Conservation (phyloP, 2,797 vertebrate species). For the Ambastaia sidthimunki region DNA sequence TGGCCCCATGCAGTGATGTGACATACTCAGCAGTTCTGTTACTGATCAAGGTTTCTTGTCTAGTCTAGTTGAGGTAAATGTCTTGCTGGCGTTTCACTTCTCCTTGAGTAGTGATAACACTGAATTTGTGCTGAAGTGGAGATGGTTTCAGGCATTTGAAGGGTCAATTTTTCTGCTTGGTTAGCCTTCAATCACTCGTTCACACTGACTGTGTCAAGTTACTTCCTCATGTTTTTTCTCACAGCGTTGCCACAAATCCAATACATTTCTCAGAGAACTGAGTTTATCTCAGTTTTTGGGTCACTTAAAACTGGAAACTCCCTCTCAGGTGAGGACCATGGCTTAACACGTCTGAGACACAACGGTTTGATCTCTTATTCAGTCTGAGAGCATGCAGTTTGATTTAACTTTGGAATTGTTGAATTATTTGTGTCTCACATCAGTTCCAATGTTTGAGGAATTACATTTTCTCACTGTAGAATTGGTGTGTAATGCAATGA, state of each 20-base stretch:
- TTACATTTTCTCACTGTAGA: background rate
- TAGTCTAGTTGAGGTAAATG: background rate
- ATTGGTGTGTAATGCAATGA: background rate
- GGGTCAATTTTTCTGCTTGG: slow-evolving; percentile 19
- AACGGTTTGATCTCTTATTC: background rate
- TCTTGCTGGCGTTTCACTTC: background rate
- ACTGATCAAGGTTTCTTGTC: background rate
- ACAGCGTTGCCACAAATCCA: background rate
- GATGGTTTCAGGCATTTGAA: background rate
- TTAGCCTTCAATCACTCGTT: slow-evolving; percentile 9
- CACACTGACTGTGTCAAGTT: background rate
- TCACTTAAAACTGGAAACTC: background rate
- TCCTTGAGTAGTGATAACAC: background rate
- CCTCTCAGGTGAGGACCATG: background rate
- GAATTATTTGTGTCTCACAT: background rate
- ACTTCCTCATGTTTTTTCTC: slow-evolving; percentile 4
- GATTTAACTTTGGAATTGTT: background rate
- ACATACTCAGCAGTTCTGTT: background rate
- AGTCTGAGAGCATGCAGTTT: background rate
- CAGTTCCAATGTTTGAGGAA: background rate
- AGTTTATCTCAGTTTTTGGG: background rate
- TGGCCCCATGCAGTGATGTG: background rate
- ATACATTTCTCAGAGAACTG: background rate
- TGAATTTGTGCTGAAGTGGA: slow-evolving; percentile 21
- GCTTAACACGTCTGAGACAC: background rate